Evolutionary conservation across 2,113 vertebrate species (phyloP).

Genomic region (Siphamia tubifer): DNA sequence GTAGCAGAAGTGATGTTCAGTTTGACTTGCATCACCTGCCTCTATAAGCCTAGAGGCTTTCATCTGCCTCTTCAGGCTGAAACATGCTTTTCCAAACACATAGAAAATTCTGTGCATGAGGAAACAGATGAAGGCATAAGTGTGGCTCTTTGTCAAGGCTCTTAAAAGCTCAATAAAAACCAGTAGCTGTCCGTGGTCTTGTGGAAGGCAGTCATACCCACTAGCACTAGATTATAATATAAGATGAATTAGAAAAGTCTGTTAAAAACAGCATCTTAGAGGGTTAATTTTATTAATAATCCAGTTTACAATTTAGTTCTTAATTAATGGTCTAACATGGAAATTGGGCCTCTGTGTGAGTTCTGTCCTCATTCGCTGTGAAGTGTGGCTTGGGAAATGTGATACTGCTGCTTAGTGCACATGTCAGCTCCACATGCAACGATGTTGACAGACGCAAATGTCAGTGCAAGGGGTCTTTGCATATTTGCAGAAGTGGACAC

Average conservation of each 20-base stretch:
- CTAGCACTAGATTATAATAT: background rate
- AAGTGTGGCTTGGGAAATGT: background rate
- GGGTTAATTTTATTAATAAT: background rate
- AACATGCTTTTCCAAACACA: constrained; percentile 30
- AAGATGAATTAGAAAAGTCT: background rate
- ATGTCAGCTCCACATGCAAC: background rate
- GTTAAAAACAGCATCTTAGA: background rate
- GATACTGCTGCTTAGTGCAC: background rate
- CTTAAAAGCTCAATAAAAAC: background rate
- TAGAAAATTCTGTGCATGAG: background rate
- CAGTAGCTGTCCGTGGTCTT: no score
- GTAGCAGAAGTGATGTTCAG: background rate
- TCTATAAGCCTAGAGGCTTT: background rate
- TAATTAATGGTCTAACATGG: background rate
- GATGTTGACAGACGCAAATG: constrained; percentile 30
- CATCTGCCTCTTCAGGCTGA: constrained; percentile 8
- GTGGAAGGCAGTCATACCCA: background rate
- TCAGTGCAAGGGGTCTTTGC: background rate
- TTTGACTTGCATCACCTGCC: background rate
- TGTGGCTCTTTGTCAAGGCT: no score
- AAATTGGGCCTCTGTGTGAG: background rate
- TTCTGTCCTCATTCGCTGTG: background rate
- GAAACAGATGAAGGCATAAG: background rate
- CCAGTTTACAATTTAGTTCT: background rate
- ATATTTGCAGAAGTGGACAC: background rate